Evolutionary conservation across 2,888 invertebrate species (phyloP).

Genomic region (Aphidoletes aphidimyza): DNA sequence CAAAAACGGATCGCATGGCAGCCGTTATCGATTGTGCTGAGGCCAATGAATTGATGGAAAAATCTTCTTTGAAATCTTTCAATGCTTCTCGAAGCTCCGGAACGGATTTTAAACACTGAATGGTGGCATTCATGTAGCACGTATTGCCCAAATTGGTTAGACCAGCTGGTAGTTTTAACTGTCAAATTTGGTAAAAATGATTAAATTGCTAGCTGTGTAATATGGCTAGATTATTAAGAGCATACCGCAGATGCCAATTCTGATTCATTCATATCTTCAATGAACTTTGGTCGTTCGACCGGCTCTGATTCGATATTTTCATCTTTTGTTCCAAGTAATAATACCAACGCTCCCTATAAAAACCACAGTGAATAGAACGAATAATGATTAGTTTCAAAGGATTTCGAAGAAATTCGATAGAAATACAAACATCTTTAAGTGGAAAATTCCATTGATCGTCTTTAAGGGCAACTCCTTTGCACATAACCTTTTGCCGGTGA

Average conservation of each 20-base stretch:
- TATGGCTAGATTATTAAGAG: too few species aligned
- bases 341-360: neutral
- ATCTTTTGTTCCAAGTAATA: neutral
- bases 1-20: slow-evolving; percentile 80
- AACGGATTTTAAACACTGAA: slow-evolving; percentile 94
- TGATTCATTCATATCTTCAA: slow-evolving; percentile 96
- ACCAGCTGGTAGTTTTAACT: slow-evolving; percentile 86
- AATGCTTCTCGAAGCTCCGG: slow-evolving; percentile 88
- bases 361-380: neutral
- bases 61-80: slow-evolving; percentile 74
- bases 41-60: slow-evolving; percentile 63
- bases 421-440: neutral
- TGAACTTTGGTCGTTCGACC: slow-evolving; percentile 83
- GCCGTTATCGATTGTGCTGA: slow-evolving; percentile 79
- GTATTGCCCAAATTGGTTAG: slow-evolving; percentile 96
- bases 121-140: slow-evolving; percentile 97
- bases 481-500: neutral
- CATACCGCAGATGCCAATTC: slow-evolving; percentile 85
- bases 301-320: slow-evolving; percentile 83
- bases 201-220: too few species aligned
- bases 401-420: neutral
- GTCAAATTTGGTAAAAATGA: too few species aligned
- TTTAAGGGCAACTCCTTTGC: neutral
- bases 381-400: neutral
- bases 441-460: neutral